Evolutionary conservation across 92 coral and sea anemone species (phyloP).

Genomic region (Montipora capitata): DNA sequence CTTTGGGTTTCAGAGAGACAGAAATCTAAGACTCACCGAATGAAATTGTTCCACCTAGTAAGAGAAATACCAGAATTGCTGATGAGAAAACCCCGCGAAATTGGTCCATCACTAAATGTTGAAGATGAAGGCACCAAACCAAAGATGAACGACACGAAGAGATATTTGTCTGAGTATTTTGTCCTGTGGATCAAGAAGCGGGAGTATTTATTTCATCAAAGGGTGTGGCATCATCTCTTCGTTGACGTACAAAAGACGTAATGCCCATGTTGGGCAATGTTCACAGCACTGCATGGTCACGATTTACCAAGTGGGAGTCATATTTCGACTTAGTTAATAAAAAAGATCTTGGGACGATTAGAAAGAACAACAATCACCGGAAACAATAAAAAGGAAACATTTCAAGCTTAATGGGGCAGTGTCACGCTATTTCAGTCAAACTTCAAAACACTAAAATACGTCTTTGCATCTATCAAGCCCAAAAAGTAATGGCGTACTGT

Average conservation of each 20-base stretch:
- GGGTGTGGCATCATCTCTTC: slow-evolving; percentile 10
- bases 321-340: too few relatives aligned
- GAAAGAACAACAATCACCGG: too few relatives aligned
- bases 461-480: too few relatives aligned
- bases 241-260: slow-evolving; percentile 16
- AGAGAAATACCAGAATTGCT: slow-evolving; percentile 1
- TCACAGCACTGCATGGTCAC: not conserved
- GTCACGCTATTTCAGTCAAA: too few relatives aligned
- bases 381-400: too few relatives aligned
- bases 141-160: not conserved
- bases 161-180: not conserved
- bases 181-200: not conserved
- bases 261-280: not conserved
- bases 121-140: not conserved
- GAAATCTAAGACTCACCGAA: not conserved
- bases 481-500: too few relatives aligned
- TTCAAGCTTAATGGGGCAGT: too few relatives aligned
- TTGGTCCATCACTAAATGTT: slow-evolving; percentile 9
- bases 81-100: not conserved
- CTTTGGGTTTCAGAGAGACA: not conserved
- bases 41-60: not conserved
- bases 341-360: too few relatives aligned
- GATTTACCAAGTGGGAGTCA: not conserved
- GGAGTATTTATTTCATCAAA: slow-evolving; percentile 24
- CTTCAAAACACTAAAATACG: too few relatives aligned